Evolutionary conservation across 1,140 invertebrate genomes (phyloP).

Genomic region (Agrypnia vestita): DNA sequence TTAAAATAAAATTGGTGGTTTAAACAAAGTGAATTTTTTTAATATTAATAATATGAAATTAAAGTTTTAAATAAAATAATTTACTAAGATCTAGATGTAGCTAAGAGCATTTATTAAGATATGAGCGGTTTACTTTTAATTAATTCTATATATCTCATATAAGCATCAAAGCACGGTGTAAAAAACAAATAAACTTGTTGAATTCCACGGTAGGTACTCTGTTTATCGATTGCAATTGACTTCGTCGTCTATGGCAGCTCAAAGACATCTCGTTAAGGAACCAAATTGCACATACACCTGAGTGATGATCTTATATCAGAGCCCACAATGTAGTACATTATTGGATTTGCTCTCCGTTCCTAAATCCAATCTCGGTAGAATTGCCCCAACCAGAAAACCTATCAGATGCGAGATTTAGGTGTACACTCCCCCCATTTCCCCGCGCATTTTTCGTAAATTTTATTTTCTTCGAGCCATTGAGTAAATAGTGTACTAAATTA

Average conservation of each 20-base stretch:
- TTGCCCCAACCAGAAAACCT: constrained; percentile 20
- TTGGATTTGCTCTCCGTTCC: constrained; percentile 35
- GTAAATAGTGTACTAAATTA: constrained; percentile 15
- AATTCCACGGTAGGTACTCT: too few relatives aligned
- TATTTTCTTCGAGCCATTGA: constrained; percentile 10
- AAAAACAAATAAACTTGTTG: too few relatives aligned
- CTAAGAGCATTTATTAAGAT: too few relatives aligned
- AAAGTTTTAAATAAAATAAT: too few relatives aligned
- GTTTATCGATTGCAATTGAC: too few relatives aligned
- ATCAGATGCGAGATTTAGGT: constrained; percentile 31
- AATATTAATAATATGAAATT: too few relatives aligned
- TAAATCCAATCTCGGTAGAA: constrained; percentile 32
- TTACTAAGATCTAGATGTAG: too few relatives aligned
- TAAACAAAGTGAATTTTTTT: too few relatives aligned
- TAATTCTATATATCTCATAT: too few relatives aligned
- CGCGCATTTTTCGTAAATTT: constrained; percentile 17
- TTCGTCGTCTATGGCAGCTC: not conserved
- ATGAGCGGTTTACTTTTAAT: too few relatives aligned
- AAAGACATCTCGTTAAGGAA: constrained; percentile 8
- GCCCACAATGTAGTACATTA: constrained; percentile 31
- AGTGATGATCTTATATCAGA: constrained; percentile 27
- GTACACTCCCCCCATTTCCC: constrained; percentile 3
- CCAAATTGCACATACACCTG: constrained; percentile 9
- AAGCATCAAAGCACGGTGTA: too few relatives aligned
- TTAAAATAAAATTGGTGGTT: too few relatives aligned